Evolutionary conservation across 2,888 invertebrate species (phyloP).

Genomic region (Crossocerus cetratus): DNA sequence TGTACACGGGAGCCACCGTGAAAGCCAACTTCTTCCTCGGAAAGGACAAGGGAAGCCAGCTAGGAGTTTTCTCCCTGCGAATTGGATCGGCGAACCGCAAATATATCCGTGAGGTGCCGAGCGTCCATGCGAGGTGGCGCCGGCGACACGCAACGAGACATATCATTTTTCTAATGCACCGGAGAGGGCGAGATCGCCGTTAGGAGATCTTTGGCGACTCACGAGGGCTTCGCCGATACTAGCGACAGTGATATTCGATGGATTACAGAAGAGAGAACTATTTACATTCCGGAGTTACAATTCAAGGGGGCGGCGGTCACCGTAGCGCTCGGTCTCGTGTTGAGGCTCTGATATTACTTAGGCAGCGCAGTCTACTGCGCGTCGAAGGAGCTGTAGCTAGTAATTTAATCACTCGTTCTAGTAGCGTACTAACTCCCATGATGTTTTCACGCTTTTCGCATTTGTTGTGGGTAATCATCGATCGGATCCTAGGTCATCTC

Average conservation of each 20-base stretch:
- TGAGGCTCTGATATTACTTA: slow-evolving; percentile 44
- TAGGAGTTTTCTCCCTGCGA: background rate
- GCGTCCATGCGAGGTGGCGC: slow-evolving; percentile 18
- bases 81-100: background rate
- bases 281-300: slow-evolving; percentile 54
- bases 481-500: slow-evolving; percentile 39
- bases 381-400: slow-evolving; percentile 26
- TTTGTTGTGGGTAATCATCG: slow-evolving; percentile 31
- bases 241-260: slow-evolving; percentile 27
- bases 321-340: slow-evolving; percentile 33
- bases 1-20: background rate
- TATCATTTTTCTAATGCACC: slow-evolving; percentile 50
- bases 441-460: slow-evolving; percentile 38
- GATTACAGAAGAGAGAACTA: slow-evolving; percentile 27
- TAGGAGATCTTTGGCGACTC: slow-evolving; percentile 12
- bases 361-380: slow-evolving; percentile 32
- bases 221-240: slow-evolving; percentile 9
- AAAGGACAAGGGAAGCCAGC: background rate
- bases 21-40: background rate
- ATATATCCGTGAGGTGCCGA: slow-evolving; percentile 22
- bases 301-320: slow-evolving; percentile 38
- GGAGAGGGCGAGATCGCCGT: background rate
- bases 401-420: slow-evolving; percentile 15
- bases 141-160: slow-evolving; percentile 41
- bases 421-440: slow-evolving; percentile 18